Evolutionary conservation across 37 sponge, comb jelly and placozoan species (phyloP), one percentile per base, ranked within the genome.

Genomic region (Chondrosia reniformis): DNA sequence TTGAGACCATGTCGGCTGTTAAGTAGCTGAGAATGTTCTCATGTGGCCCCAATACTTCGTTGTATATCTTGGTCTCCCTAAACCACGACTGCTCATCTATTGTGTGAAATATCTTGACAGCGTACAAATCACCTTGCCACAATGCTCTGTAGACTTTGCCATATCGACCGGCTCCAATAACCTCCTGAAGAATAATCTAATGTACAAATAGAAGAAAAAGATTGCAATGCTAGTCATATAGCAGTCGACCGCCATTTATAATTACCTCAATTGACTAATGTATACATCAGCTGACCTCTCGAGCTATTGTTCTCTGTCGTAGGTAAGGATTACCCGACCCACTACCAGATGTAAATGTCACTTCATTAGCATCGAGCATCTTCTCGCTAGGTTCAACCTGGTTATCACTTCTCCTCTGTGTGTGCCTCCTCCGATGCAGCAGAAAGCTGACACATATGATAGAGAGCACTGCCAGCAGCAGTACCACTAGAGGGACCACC

Each of bases 101-200:
- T 9, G 94, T 66, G 46, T 85, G 88, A 43, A 96, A 96, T 0
- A 90, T 84, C 83, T 96, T 96, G 27, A 96, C 97, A 12, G 94
- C 97, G 9, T 94, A 88, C 17, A 67, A 66, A 34, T 96, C 86
- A 1, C 92, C 89, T 32, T 83, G 80, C 84, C 86, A 89, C 38
- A 7, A 17, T 0, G 91, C 97, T 22, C 57, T 38, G 62, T 81
- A 87, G 22, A 96, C 97, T 45, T 79, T 67, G 17, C 97, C 97
- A 74, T 76, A 96, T 0, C 94, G 65, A 0, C 97, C 97, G 59
- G 83, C 79, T 5, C 97, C 97, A 22, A 96, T 72, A 33, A 81
- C 31, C 33, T 88, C 83, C 57, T 81, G 75, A 2, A 88, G 82
- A 0, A 42, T 80, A 42, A 98, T 90, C 75, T 83, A 25, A 15